Evolutionary conservation across 1,140 invertebrate species (phyloP).

Genomic region (Epicauta chinensis): DNA sequence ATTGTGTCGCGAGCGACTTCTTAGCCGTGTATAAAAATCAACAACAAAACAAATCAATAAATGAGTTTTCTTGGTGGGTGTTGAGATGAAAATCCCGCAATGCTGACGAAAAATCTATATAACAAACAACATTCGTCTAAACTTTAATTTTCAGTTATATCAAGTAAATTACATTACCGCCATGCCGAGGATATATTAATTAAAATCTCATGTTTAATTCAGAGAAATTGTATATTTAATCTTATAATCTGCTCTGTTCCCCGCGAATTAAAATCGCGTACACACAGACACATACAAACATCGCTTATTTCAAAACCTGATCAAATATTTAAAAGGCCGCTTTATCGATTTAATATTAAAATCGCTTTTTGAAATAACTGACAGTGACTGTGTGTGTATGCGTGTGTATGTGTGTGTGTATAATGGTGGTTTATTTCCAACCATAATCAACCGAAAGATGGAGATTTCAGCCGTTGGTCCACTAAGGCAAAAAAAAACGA

Average conservation of each 20-base stretch:
- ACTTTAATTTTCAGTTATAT: constrained; percentile 33
- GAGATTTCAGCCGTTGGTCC: no score
- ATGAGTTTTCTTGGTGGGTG: no score
- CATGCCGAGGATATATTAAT: constrained; percentile 40
- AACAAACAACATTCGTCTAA: constrained; percentile 17
- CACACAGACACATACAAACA: constrained; percentile 24
- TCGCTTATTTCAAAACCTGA: constrained; percentile 33
- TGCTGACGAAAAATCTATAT: neutral
- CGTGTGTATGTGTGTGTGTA: no score
- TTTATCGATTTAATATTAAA: constrained; percentile 30
- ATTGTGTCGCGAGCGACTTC: no score
- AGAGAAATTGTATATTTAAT: constrained; percentile 41
- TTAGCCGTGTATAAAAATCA: no score
- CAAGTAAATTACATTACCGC: constrained; percentile 35
- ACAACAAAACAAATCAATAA: no score
- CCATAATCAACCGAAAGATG: no score
- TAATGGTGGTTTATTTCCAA: no score
- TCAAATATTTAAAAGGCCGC: constrained; percentile 24
- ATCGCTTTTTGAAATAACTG: constrained; percentile 7
- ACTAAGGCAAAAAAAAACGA: no score
- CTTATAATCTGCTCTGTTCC: constrained; percentile 37
- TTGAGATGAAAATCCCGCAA: constrained; percentile 4
- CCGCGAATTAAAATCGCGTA: constrained; percentile 38
- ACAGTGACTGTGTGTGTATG: no score
- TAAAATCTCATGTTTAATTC: constrained; percentile 42